Percentiles rank a stretch among this genome's conserved stretches.
Evolutionary conservation across 1,140 invertebrate species (phyloP).

Genomic region (Drosophila littoralis): DNA sequence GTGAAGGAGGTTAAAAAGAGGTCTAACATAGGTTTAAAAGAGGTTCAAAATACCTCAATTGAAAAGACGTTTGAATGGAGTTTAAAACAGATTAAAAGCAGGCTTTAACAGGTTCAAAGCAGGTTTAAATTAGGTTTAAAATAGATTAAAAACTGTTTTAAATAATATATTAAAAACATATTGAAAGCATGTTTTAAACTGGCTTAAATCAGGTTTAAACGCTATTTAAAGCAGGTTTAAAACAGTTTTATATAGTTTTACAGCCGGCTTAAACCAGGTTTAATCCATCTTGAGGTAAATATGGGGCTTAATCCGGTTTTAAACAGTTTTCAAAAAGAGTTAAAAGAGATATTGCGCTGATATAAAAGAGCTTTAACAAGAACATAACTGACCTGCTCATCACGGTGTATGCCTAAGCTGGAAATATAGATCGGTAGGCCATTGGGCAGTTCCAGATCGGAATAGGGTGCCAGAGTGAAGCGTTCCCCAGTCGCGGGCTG

Average conservation of each 20-base stretch:
- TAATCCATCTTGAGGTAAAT: too few relatives aligned
- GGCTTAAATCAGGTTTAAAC: background rate
- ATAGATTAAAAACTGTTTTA: too few relatives aligned
- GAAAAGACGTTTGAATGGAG: too few relatives aligned
- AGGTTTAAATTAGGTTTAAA: too few relatives aligned
- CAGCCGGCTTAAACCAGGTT: too few relatives aligned
- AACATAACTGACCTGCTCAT: slow-evolving; percentile 47
- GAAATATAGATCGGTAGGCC: slow-evolving; percentile 64
- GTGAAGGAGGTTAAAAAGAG: slow-evolving; percentile 45
- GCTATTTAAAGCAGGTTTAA: background rate
- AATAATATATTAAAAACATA: too few relatives aligned
- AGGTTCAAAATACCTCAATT: too few relatives aligned
- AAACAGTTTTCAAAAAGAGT: too few relatives aligned
- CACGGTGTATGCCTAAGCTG: slow-evolving; percentile 62
- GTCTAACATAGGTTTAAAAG: background rate
- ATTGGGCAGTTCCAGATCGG: slow-evolving; percentile 56
- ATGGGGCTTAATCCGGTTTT: too few relatives aligned
- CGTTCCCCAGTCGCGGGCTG: slow-evolving; percentile 55
- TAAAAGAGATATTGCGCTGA: too few relatives aligned
- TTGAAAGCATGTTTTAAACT: background rate
- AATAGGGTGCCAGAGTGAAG: slow-evolving; percentile 58
- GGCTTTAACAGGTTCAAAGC: too few relatives aligned
- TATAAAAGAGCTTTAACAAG: background rate
- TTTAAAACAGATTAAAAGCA: too few relatives aligned
- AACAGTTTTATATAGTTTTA: background rate